Evolutionary conservation across 1,140 invertebrate species (phyloP), one percentile per base, ranked within the genome.

Genomic region (Aphis craccivora): DNA sequence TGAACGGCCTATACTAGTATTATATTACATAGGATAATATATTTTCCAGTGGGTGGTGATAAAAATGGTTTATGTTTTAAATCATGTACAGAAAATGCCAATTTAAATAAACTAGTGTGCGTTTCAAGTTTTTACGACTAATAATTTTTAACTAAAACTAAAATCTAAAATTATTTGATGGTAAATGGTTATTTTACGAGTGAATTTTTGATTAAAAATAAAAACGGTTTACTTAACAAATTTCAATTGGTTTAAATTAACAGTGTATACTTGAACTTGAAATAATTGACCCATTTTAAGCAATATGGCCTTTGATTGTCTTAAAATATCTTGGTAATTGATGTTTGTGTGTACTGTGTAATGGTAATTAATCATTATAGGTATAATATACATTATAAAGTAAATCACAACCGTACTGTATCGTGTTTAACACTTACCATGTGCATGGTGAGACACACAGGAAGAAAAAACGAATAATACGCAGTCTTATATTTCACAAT

Each of bases 251-350:
- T 67, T 67, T 67, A n/a, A n/a, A 67, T 67, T 30, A 67, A 67
- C 11, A 51, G 43, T 60, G 43, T 60, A 95, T 95, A 97, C 97
- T 96, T 98, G 98, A 67, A 99, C 97, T 97, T 99, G 99, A 95
- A 98, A 99, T 95, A 99, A 99, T 94, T 98, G 97, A n/a, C 99
- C 99, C 97, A 99, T 99, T 95, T 99, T 97, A 45, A 99, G 95
- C 0, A 99, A 95, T 94, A 99, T 98, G 0, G 96, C 97, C 95
- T 98, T 98, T 0, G 97, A 98, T 95, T 98, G 97, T 91, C 97
- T 96, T 94, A 98, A 97, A 60, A 97, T 96, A 95, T 98, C 97
- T 35, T 96, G 96, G 95, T 99, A 98, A 89, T 96, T 97, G 43
- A 98, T 97, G n/a, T 96, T 96, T 94, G 95, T n/a, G n/a, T n/a